Percentiles rank a stretch among this genome's conserved stretches.
These are phyloP conservation scores for Biston betularia DNA, from an alignment of 2,888 invertebrate species.

Conservation along the genomic window DNA sequence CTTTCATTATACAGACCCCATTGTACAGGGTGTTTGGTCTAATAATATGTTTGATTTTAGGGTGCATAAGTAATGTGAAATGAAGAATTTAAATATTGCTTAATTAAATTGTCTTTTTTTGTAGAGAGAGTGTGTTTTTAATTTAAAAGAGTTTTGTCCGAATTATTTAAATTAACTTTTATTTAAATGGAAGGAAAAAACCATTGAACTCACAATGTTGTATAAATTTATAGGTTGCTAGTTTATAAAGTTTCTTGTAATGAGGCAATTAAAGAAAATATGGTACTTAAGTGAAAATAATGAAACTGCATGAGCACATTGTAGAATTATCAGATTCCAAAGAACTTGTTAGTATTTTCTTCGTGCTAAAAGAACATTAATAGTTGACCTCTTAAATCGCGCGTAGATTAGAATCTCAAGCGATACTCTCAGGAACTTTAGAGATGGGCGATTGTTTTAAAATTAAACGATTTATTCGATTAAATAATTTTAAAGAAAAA, in stretches of 20 bases:
- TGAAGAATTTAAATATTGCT: slow-evolving; percentile 39
- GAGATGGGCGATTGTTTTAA: background rate
- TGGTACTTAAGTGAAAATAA: slow-evolving; percentile 3
- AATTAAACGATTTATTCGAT: background rate
- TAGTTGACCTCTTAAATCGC: slow-evolving; percentile 33
- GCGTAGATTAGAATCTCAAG: slow-evolving; percentile 27
- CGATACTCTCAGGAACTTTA: slow-evolving; percentile 17
- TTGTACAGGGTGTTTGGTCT: slow-evolving; percentile 69
- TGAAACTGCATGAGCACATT: slow-evolving; percentile 9
- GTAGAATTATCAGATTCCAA: slow-evolving; percentile 14
- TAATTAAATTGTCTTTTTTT: slow-evolving; percentile 38
- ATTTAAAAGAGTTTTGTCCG: slow-evolving; percentile 1
- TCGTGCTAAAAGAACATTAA: slow-evolving; percentile 34
- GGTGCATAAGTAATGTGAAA: slow-evolving; percentile 50
- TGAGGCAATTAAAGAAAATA: background rate
- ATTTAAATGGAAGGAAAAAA: too few relatives aligned
- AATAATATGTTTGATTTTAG: slow-evolving; percentile 57
- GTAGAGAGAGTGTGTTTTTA: slow-evolving; percentile 18
- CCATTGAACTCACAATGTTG: too few relatives aligned
- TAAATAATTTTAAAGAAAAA: background rate
- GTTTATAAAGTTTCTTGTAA: background rate
- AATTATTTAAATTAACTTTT: slow-evolving; percentile 11
- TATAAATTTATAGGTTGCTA: background rate
- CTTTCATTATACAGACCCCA: slow-evolving; percentile 39
- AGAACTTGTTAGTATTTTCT: slow-evolving; percentile 13